Percentiles rank a stretch among this genome's conserved stretches.
These are phyloP conservation scores for Therioaphis trifolii DNA, from an alignment of 2,888 invertebrate genomes.

Conservation along the genomic window DNA sequence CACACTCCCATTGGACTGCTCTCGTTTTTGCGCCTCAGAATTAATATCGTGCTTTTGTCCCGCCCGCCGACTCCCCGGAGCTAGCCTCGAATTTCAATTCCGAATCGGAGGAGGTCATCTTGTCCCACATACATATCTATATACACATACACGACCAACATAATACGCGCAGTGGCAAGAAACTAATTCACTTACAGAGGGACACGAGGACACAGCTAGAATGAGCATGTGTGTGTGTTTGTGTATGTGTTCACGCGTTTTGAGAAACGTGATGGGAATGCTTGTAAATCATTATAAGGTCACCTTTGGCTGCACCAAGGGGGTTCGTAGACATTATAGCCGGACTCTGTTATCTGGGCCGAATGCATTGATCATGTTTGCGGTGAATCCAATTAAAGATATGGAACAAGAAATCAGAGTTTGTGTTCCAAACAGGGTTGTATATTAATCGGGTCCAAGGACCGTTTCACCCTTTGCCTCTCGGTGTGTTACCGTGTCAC, in stretches of 20 bases:
- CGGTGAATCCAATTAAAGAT: conserved; percentile 62
- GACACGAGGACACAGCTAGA: neutral
- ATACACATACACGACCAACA: conserved; percentile 15
- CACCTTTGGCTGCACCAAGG: conserved; percentile 52
- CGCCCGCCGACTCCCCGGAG: conserved; percentile 37
- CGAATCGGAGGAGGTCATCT: conserved; percentile 57
- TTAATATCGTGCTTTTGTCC: conserved; percentile 48
- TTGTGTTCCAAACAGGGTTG: conserved; percentile 48
- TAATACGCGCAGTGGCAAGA: conserved; percentile 39
- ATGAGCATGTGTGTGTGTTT: neutral
- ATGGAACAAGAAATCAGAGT: conserved; percentile 61
- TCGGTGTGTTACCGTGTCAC: conserved; percentile 41
- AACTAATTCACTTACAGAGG: conserved; percentile 60
- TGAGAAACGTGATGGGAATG: conserved; percentile 62
- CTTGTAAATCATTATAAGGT: conserved; percentile 63
- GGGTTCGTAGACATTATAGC: conserved; percentile 53
- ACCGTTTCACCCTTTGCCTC: conserved; percentile 56
- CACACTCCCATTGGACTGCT: neutral
- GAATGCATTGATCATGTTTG: conserved; percentile 60
- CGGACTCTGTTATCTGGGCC: conserved; percentile 61
- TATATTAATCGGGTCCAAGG: conserved; percentile 58
- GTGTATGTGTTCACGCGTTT: neutral
- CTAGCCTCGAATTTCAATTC: conserved; percentile 60
- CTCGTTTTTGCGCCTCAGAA: conserved; percentile 55
- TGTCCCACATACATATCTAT: conserved; percentile 7